Conservation (phyloP, 2,888 invertebrate species). For the Neocrepidodera transversa region DNA sequence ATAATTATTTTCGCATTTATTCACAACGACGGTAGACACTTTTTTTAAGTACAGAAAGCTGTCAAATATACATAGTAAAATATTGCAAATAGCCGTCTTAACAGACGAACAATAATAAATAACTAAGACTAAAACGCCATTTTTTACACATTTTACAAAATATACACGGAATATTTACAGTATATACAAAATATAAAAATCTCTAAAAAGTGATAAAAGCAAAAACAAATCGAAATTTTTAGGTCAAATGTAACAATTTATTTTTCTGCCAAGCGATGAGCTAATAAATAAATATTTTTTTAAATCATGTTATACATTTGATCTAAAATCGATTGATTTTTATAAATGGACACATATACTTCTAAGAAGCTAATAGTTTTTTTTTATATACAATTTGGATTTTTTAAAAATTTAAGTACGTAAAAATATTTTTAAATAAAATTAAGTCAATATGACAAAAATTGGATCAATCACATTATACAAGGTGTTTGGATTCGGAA, state of each 20-base stretch:
- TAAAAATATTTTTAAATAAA: too few species aligned
- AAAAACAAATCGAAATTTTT: not conserved
- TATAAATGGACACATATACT: not conserved
- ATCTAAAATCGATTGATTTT: not conserved
- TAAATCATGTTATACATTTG: not conserved
- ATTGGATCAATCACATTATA: too few species aligned
- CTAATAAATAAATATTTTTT: not conserved
- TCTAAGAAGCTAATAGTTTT: constrained; percentile 2
- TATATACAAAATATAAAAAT: constrained; percentile 34
- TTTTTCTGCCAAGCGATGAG: too few species aligned
- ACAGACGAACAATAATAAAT: constrained; percentile 51
- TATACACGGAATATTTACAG: constrained; percentile 44
- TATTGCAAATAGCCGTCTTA: constrained; percentile 58
- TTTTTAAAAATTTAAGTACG: not conserved
- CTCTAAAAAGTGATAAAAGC: not conserved
- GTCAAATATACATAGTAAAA: constrained; percentile 52
- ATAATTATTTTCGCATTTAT: constrained; percentile 46
- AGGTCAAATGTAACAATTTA: not conserved
- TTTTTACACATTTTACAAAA: constrained; percentile 47
- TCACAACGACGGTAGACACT: constrained; percentile 55
- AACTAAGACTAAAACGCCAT: constrained; percentile 44
- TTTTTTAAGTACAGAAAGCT: constrained; percentile 55
- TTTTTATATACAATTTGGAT: not conserved
- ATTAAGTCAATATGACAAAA: too few species aligned
- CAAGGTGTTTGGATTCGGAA: too few species aligned